phyloP scores from a whole-genome alignment of 1,140 invertebrate genomes.

The Brachystomella parvula region DNA sequence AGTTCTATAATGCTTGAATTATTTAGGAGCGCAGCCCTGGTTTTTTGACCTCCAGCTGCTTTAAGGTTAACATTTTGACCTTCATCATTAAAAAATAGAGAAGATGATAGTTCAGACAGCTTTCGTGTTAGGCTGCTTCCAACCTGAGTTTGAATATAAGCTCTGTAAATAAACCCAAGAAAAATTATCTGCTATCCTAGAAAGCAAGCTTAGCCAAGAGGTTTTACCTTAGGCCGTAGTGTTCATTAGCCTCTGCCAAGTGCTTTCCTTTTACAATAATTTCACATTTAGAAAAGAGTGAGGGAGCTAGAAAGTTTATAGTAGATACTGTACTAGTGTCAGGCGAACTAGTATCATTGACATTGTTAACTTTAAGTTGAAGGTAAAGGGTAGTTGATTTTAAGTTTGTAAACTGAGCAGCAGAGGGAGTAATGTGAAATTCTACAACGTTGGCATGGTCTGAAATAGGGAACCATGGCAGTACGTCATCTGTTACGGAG shows the following conservation, averaged over 20 bases:
- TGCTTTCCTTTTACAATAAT: not conserved
- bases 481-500: not conserved
- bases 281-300: not conserved
- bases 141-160: not conserved
- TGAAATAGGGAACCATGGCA: not conserved
- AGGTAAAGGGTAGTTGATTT: not conserved
- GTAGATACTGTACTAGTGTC: not conserved
- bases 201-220: not conserved
- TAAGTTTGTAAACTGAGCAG: not conserved
- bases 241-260: not conserved
- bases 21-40: not conserved
- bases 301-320: not conserved
- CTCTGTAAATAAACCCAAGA: not conserved
- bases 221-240: not conserved
- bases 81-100: not conserved
- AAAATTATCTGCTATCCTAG: not conserved
- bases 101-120: not conserved
- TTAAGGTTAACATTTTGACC: not conserved
- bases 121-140: not conserved
- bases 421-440: not conserved
- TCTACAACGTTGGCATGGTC: not conserved
- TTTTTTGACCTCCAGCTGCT: not conserved
- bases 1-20: not conserved
- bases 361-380: not conserved
- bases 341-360: not conserved